A percentile compares a stretch with the other conserved stretches of the same genome.
These are phyloP conservation scores for Phocides pigmalion DNA, from an alignment of 1,140 invertebrate species.

Conservation along the genomic window DNA sequence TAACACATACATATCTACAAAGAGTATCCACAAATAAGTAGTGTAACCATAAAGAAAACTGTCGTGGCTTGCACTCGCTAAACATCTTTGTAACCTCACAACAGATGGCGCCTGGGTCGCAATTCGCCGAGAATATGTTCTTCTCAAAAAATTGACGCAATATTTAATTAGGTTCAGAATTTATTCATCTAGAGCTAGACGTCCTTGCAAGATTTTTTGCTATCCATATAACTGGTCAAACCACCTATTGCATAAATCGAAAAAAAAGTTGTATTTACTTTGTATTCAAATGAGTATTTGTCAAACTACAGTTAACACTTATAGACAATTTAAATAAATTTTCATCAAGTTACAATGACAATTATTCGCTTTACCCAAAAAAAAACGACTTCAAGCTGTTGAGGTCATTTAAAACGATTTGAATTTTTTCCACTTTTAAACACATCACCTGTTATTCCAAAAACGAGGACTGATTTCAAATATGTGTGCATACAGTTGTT, in stretches of 20 bases:
- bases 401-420: too few species aligned
- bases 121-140: neutral
- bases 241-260: conserved; percentile 17
- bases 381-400: too few species aligned
- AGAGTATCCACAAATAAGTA: neutral
- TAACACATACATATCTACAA: conserved; percentile 1
- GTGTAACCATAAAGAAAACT: neutral
- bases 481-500: too few species aligned
- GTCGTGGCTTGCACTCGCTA: neutral
- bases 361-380: too few species aligned
- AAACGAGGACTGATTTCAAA: too few species aligned
- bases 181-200: conserved; percentile 25
- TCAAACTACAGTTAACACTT: conserved; percentile 1
- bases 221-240: conserved; percentile 20
- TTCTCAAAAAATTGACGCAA: conserved; percentile 1
- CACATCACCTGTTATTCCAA: too few species aligned
- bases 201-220: conserved; percentile 27
- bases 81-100: neutral
- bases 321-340: too few species aligned
- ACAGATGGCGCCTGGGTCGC: conserved; percentile 18
- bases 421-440: too few species aligned
- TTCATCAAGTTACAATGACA: too few species aligned
- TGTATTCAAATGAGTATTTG: conserved; percentile 20
- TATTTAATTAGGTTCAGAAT: conserved; percentile 15
- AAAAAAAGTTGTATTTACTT: conserved; percentile 18